Base-by-base conservation (phyloP, 2,113 vertebrate species). In the Candoia aspera region DNA sequence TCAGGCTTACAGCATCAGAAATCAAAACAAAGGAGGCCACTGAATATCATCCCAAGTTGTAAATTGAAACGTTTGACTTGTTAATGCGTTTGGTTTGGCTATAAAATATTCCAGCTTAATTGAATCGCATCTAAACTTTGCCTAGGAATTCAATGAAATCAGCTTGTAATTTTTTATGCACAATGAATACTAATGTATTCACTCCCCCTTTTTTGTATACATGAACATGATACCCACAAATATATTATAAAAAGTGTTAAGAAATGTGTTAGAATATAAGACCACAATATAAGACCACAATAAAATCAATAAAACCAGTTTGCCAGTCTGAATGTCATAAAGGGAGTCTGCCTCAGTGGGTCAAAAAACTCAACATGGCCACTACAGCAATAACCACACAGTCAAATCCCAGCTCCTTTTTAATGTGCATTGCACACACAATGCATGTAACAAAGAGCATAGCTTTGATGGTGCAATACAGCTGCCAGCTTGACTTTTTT, bases 1-100 rank as follows among this genome's bases (percentile, higher is more conserved):
- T 59, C 55, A 37, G 21, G 4, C 13, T 90, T 55, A 33, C 29
- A 64, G 68, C 23, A 46, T 73, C 92, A 85, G 46, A 42, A 85
- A 64, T 68, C 26, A 11, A 83, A 90, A 87, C 79, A 83, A 10
- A 46, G 8, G 23, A 42, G 21, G 55, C 29, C 5, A n/a, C 55
- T 73, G 17, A 58, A n/a, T 59, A n/a, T 90, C 60, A n/a, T 42
- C 37, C 60, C 58, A 46, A 46, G 21, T 9, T 68, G 4, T 86
- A 86, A n/a, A n/a, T 46, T 57, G 24, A 92, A 68, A 37, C 17
- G 0, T n/a, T 90, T 85, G 79, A 91, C 46, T 91, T 91, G 58
- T 21, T 91, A 54, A 86, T 91, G 29, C 26, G 24, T 86, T 91
- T 29, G 60, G 42, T 86, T n/a, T 49, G 90, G 29, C 29, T 62